Conservation (phyloP, 2,888 invertebrate genomes). For the Coenonympha arcania region DNA sequence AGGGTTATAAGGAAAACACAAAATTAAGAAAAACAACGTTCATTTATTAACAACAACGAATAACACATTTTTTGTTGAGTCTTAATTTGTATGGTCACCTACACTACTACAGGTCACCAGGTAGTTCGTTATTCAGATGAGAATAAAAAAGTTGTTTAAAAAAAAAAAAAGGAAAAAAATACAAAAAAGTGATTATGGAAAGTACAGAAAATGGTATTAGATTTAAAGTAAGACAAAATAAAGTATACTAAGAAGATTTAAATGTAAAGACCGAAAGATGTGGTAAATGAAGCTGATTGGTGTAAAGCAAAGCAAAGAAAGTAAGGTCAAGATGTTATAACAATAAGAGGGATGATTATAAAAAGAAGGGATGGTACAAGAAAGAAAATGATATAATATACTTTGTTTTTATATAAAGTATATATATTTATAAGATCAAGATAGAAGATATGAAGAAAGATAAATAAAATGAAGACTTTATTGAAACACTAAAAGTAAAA, state of each 20-base stretch:
- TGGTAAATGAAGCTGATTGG: background rate
- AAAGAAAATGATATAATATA: no score
- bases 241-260: background rate
- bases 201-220: background rate
- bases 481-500: no score
- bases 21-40: constrained; percentile 35
- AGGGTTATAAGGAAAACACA: constrained; percentile 28
- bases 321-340: no score
- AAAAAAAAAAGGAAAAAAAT: constrained; percentile 14
- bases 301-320: no score
- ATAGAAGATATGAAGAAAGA: no score
- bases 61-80: constrained; percentile 39
- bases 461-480: no score
- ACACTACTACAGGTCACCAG: constrained; percentile 56
- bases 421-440: no score
- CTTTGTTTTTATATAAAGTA: no score
- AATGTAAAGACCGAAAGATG: background rate
- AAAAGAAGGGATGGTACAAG: no score
- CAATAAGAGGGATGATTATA: no score
- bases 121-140: no score
- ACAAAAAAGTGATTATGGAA: constrained; percentile 10
- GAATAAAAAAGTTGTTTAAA: no score
- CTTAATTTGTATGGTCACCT: constrained; percentile 38
- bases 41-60: constrained; percentile 43
- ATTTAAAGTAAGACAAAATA: background rate